Evolutionary conservation across 2,113 vertebrate species (phyloP).

Genomic region (Gymnobelideus leadbeateri): DNA sequence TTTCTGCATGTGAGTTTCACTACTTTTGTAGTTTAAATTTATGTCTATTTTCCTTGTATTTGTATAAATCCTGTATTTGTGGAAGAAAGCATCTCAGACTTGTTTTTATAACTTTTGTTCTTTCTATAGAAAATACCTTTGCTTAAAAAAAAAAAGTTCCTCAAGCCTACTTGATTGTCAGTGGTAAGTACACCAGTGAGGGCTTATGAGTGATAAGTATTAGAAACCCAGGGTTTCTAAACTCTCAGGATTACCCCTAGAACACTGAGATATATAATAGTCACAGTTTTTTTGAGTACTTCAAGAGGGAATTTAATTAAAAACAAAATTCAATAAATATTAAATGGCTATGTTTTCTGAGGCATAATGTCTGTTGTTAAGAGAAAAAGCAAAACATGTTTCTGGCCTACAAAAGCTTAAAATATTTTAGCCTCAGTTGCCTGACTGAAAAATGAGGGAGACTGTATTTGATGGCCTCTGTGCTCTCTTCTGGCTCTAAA

Average conservation of each 20-base stretch:
- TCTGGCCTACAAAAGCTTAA: background rate
- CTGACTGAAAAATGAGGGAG: background rate
- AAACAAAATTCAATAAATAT: background rate
- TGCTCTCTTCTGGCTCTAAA: background rate
- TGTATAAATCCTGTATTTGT: background rate
- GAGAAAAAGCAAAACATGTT: background rate
- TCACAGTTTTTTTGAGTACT: background rate
- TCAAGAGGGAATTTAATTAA: background rate
- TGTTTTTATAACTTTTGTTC: background rate
- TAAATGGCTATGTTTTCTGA: background rate
- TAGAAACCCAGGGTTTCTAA: background rate
- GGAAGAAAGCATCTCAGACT: background rate
- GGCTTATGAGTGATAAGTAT: background rate
- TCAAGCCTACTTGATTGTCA: background rate
- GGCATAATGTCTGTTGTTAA: background rate
- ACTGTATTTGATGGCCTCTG: background rate
- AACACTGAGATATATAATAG: background rate
- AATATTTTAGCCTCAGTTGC: background rate
- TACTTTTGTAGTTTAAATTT: background rate
- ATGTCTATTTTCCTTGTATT: background rate
- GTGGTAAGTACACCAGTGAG: background rate
- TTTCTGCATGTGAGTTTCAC: background rate
- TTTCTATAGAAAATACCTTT: background rate
- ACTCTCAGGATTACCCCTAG: background rate
- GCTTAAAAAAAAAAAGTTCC: background rate